phyloP scores from a whole-genome alignment of 2,113 vertebrate species.

The Tragelaphus buxtoni region DNA sequence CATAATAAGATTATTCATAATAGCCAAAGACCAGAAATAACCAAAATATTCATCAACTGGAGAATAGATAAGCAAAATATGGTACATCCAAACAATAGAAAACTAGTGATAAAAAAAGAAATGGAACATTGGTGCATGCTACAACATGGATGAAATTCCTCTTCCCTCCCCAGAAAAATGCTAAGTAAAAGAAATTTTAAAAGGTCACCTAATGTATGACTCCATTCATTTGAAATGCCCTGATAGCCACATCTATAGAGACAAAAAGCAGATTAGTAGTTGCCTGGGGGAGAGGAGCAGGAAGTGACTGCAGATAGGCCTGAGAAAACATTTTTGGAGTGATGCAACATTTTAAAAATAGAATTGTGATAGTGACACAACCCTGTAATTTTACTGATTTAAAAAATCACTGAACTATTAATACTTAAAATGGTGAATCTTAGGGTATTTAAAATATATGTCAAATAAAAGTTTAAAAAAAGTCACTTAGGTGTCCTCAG shows the following conservation, averaged over 20 bases:
- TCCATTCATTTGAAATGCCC: background rate
- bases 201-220: background rate
- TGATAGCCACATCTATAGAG: background rate
- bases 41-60: background rate
- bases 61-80: background rate
- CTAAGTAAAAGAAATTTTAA: background rate
- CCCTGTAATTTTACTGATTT: background rate
- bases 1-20: background rate
- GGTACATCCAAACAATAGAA: background rate
- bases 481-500: background rate
- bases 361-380: background rate
- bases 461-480: background rate
- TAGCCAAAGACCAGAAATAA: background rate
- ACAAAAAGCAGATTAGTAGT: background rate
- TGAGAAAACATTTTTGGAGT: background rate
- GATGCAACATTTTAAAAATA: background rate
- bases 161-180: background rate
- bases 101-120: background rate
- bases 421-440: background rate
- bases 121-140: background rate
- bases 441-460: background rate
- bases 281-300: background rate
- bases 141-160: background rate
- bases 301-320: background rate
- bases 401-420: background rate